Conservation (phyloP, 2,888 invertebrate genomes). For the Diachrysia chrysitis region DNA sequence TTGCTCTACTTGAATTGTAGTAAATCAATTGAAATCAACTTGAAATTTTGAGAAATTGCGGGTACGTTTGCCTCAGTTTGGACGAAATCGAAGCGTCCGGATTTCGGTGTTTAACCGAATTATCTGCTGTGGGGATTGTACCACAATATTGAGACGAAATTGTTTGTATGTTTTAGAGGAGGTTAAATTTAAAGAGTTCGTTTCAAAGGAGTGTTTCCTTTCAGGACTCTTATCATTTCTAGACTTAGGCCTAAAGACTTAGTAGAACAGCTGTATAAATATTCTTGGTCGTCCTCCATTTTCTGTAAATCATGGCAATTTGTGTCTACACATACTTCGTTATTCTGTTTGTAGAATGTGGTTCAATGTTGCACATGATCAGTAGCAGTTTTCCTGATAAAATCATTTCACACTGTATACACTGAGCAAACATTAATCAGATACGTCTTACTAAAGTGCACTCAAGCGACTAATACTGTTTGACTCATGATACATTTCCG, state of each 20-base stretch:
- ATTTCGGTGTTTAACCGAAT: not conserved
- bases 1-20: too few species aligned
- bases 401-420: conserved; percentile 36
- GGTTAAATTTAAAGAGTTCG: not conserved
- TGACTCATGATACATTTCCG: conserved; percentile 41
- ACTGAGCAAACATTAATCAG: conserved; percentile 50
- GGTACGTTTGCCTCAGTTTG: too few species aligned
- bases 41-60: too few species aligned
- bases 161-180: not conserved
- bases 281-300: too few species aligned
- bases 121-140: not conserved
- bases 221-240: not conserved
- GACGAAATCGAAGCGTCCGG: not conserved
- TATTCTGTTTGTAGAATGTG: conserved; percentile 11
- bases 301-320: too few species aligned
- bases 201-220: not conserved
- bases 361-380: conserved; percentile 20
- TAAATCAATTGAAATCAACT: too few species aligned
- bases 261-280: not conserved
- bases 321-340: not conserved
- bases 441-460: conserved; percentile 55
- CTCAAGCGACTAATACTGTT: conserved; percentile 55
- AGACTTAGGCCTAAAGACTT: not conserved
- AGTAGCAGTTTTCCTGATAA: conserved; percentile 31
- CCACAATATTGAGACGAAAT: not conserved